Base-by-base conservation (phyloP, 2,113 vertebrate species). In the Zapus hudsonius region DNA sequence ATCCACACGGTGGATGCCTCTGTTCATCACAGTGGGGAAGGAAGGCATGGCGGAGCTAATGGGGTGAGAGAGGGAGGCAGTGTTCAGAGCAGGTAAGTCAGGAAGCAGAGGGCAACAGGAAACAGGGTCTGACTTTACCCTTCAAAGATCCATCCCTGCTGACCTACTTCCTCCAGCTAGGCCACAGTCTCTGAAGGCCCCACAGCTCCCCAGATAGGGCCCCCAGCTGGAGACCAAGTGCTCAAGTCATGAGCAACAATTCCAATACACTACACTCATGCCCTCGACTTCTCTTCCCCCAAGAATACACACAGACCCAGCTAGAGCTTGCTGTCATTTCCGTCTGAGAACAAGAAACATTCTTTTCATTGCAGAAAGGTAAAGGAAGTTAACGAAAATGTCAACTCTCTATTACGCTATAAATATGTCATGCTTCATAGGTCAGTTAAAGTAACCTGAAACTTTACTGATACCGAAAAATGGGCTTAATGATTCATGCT, bases 241-340 rank as follows among this genome's bases (percentile, higher is more conserved):
- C 4, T 52, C 81, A 36, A 4, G 2, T 1, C 19, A 40, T 4
- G 40, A 47, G 27, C 44, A 73, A 11, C 10, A 79, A 27, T 64
- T 5, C 52, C 17, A 1, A 1, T 7, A 4, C 10, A 1, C 1
- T 7, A 4, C 10, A 36, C 44, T 20, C 3, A 3, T 13, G 9
- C 3, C 69, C 17, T 19, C 1, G 22, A 15, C 31, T 19, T 25
- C 33, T 17, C 33, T 42, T 75, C n/a, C 23, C 5, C 44, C 10
- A 9, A 29, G 27, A 57, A 27, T 0, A 40, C 42, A 6, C 64
- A 61, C 27, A 81, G 44, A 38, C 15, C 31, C 29, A 6, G 7
- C 16, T 19, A 25, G 38, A 64, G n/a, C 17, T 19, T 36, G 22
- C 13, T 55, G 31, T 38, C 31, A 10, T 25, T 59, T 67, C 81